phyloP scores from a whole-genome alignment of 1,140 invertebrate species.

The Zaprionus nigranus region DNA sequence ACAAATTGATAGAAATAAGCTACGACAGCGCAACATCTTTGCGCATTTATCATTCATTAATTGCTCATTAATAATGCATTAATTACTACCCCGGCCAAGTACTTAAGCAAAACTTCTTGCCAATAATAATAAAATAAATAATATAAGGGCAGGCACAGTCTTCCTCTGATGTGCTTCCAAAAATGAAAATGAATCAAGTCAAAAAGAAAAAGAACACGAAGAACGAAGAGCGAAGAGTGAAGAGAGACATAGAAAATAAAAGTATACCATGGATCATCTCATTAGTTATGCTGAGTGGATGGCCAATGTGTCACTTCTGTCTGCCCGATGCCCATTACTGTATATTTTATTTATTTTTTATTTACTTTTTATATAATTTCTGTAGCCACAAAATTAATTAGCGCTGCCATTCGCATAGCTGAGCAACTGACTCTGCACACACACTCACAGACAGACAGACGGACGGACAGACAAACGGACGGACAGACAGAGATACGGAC shows the following conservation, averaged over 20 bases:
- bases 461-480: background rate
- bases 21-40: background rate
- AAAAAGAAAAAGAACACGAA: background rate
- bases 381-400: slow-evolving; percentile 62
- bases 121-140: background rate
- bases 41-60: background rate
- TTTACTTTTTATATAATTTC: slow-evolving; percentile 58
- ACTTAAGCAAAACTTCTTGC: background rate
- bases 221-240: background rate
- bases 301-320: slow-evolving; percentile 52
- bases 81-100: background rate
- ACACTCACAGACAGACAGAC: background rate
- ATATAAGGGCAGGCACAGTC: background rate
- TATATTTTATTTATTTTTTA: slow-evolving; percentile 60
- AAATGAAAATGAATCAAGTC: background rate
- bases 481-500: background rate
- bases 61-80: slow-evolving; percentile 5
- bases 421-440: slow-evolving; percentile 30
- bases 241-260: slow-evolving; percentile 12
- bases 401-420: slow-evolving; percentile 52
- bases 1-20: too few species aligned
- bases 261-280: slow-evolving; percentile 20
- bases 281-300: slow-evolving; percentile 43
- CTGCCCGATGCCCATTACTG: slow-evolving; percentile 43
- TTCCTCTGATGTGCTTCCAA: background rate